Conservation (phyloP, 2,113 vertebrate genomes). For the Corapipo altera region DNA sequence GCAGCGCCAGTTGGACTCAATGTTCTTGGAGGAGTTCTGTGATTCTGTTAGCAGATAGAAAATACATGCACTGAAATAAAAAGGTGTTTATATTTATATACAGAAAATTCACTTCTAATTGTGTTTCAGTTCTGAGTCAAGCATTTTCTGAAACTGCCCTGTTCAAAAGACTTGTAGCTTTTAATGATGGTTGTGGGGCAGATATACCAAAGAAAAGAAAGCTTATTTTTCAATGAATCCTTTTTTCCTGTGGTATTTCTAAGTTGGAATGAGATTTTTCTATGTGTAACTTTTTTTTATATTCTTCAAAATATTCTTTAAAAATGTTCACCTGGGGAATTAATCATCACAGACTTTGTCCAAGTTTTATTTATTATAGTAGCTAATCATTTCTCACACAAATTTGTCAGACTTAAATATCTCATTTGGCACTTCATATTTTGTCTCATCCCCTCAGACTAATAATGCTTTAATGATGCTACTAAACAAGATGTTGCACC, state of each 20-base stretch:
- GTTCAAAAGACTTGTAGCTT: not conserved
- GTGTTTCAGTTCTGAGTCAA: not conserved
- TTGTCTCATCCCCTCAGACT: not conserved
- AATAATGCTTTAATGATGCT: not conserved
- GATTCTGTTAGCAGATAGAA: not conserved
- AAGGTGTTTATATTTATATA: not conserved
- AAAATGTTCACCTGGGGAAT: not conserved
- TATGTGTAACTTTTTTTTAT: not conserved
- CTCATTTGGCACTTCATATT: not conserved
- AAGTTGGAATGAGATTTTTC: not conserved
- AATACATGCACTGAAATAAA: not conserved
- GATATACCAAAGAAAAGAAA: not conserved
- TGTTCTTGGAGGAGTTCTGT: not conserved
- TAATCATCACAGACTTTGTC: not conserved
- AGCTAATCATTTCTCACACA: not conserved
- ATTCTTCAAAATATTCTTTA: not conserved
- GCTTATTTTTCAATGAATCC: not conserved
- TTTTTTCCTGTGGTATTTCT: not conserved
- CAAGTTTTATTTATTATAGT: not conserved
- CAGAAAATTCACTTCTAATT: not conserved
- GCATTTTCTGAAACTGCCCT: not conserved
- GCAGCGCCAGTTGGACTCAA: not conserved
- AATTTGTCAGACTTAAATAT: not conserved
- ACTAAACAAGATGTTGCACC: not conserved
- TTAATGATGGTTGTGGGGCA: not conserved